Evolutionary conservation across 2,797 vertebrate species (phyloP).

Genomic region (Chanos chanos): DNA sequence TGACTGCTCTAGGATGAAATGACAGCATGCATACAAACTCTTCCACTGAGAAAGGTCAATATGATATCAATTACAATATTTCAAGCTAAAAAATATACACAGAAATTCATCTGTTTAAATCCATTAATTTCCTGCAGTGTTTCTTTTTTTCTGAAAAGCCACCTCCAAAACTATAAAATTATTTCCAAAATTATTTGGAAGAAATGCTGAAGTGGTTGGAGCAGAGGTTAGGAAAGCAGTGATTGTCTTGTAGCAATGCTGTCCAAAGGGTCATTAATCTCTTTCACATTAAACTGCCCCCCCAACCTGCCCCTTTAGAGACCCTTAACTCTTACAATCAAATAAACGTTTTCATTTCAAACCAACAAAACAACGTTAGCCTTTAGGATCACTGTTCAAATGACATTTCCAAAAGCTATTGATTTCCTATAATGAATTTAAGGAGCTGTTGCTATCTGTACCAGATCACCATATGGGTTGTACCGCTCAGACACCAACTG

Average conservation of each 20-base stretch:
- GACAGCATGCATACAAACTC: no score
- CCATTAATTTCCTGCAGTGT: no score
- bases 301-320: constrained; percentile 50
- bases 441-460: constrained; percentile 71
- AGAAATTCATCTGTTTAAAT: no score
- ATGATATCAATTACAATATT: no score
- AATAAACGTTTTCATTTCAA: constrained; percentile 48
- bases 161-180: no score
- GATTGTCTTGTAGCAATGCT: constrained; percentile 20
- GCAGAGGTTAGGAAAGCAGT: constrained; percentile 14
- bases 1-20: no score
- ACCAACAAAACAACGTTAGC: constrained; percentile 27
- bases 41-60: no score
- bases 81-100: no score
- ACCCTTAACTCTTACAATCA: constrained; percentile 49
- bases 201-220: background rate
- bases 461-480: constrained; percentile 64
- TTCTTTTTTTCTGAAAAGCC: no score
- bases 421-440: constrained; percentile 72
- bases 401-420: constrained; percentile 76
- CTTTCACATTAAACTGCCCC: constrained; percentile 47
- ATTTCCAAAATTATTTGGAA: no score
- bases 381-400: constrained; percentile 47
- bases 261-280: constrained; percentile 51
- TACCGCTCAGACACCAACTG: constrained; percentile 20